Evolutionary conservation across 2,888 invertebrate species (phyloP).

Genomic region (Pammene aurita): DNA sequence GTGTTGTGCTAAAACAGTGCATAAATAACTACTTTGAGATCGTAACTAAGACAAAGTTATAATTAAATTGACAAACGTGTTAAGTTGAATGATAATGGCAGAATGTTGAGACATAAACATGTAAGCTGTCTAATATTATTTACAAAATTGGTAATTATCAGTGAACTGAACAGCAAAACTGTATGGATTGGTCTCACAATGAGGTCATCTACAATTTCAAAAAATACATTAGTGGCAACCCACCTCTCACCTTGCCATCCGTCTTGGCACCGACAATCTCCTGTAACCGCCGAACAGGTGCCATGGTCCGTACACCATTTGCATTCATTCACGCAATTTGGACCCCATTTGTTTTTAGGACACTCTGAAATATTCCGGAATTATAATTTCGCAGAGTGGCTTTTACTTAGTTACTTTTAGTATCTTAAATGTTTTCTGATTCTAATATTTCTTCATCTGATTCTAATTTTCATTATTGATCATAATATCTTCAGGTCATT

Average conservation of each 20-base stretch:
- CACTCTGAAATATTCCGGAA: slow-evolving; percentile 81
- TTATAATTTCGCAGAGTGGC: not conserved
- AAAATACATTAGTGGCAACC: slow-evolving; percentile 63
- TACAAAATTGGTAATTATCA: no score
- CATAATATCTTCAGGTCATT: not conserved
- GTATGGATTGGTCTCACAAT: no score
- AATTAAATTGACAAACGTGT: no score
- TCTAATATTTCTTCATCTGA: not conserved
- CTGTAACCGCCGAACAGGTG: slow-evolving; percentile 85
- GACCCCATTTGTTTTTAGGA: slow-evolving; percentile 88
- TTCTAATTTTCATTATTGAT: not conserved
- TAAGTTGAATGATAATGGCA: no score
- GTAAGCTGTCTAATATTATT: no score
- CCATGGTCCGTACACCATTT: slow-evolving; percentile 83
- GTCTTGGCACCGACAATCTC: slow-evolving; percentile 85
- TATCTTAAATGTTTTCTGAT: not conserved
- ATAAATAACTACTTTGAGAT: no score
- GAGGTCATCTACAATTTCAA: not conserved
- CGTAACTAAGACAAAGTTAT: no score
- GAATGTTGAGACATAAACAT: no score
- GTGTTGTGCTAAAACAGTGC: no score
- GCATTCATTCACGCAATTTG: slow-evolving; percentile 87
- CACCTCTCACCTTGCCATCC: slow-evolving; percentile 89
- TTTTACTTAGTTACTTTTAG: no score
- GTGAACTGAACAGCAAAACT: no score